Conservation (phyloP, 2,888 invertebrate species). For the Tryphoninae sp. region DNA sequence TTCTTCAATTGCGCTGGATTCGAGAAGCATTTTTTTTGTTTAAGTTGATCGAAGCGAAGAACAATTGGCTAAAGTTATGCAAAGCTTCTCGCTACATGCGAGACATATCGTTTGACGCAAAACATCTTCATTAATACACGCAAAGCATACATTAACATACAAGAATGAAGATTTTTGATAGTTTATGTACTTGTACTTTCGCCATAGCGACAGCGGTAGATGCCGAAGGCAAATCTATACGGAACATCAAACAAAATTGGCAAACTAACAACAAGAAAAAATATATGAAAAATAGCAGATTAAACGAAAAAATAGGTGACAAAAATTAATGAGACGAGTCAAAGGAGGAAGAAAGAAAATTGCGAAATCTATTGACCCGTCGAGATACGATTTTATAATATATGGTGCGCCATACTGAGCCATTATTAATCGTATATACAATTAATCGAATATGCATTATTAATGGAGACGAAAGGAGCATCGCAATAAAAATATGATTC, state of each 20-base stretch:
- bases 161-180: constrained; percentile 32
- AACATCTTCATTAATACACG: not conserved
- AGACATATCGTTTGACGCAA: not conserved
- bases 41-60: not conserved
- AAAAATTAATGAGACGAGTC: constrained; percentile 11
- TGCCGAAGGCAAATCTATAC: not conserved
- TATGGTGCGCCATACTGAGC: constrained; percentile 69
- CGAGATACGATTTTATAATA: constrained; percentile 69
- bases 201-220: constrained; percentile 15
- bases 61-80: not conserved
- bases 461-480: constrained; percentile 69
- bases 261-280: constrained; percentile 11
- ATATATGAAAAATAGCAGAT: not conserved
- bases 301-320: constrained; percentile 22
- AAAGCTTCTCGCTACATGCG: not conserved
- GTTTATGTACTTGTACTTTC: constrained; percentile 40
- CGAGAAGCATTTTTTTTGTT: constrained; percentile 43
- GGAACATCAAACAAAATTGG: not conserved
- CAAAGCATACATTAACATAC: not conserved
- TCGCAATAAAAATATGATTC: constrained; percentile 69
- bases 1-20: constrained; percentile 20
- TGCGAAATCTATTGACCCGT: constrained; percentile 22
- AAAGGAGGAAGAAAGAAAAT: constrained; percentile 12
- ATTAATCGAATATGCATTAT: constrained; percentile 73
- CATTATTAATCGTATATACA: constrained; percentile 69